These are phyloP conservation scores for Brachionus sp. DNA, from an alignment of 1,140 invertebrate genomes.

Conservation along the genomic window DNA sequence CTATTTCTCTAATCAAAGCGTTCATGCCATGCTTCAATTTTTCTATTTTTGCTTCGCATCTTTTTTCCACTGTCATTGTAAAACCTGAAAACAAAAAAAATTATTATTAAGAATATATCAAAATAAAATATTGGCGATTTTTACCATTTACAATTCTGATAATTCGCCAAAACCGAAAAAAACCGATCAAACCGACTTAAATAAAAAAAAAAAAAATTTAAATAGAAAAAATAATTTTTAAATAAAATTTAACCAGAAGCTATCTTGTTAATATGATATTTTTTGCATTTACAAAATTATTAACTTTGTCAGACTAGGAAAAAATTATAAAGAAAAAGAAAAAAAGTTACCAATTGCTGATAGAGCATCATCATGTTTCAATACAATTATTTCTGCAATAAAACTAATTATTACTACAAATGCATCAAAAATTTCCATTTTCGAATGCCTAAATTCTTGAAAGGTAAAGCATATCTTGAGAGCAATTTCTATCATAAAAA, in stretches of 20 bases:
- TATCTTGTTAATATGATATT: neutral
- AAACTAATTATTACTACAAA: slow-evolving; percentile 31
- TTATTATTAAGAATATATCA: neutral
- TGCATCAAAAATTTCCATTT: slow-evolving; percentile 30
- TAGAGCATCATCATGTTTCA: neutral
- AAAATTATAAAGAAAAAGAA: too few species aligned
- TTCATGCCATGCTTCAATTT: slow-evolving; percentile 35
- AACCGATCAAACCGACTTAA: slow-evolving; percentile 2
- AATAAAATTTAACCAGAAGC: too few species aligned
- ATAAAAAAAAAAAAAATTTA: neutral
- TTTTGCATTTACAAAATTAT: neutral
- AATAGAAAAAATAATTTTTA: neutral
- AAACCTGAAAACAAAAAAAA: slow-evolving; percentile 21
- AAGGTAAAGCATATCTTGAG: neutral
- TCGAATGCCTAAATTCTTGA: slow-evolving; percentile 21
- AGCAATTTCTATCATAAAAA: slow-evolving; percentile 21
- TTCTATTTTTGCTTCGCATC: slow-evolving; percentile 13
- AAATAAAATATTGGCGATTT: neutral
- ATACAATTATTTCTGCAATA: slow-evolving; percentile 18
- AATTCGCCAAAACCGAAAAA: slow-evolving; percentile 35
- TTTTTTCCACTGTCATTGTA: neutral
- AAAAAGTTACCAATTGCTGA: slow-evolving; percentile 5
- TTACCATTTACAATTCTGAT: slow-evolving; percentile 42
- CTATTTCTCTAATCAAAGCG: slow-evolving; percentile 21
- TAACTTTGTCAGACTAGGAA: too few species aligned